Percentiles rank a stretch among this genome's conserved stretches.
Conservation (phyloP, 2,888 invertebrate species). For the Thecophora atra region DNA sequence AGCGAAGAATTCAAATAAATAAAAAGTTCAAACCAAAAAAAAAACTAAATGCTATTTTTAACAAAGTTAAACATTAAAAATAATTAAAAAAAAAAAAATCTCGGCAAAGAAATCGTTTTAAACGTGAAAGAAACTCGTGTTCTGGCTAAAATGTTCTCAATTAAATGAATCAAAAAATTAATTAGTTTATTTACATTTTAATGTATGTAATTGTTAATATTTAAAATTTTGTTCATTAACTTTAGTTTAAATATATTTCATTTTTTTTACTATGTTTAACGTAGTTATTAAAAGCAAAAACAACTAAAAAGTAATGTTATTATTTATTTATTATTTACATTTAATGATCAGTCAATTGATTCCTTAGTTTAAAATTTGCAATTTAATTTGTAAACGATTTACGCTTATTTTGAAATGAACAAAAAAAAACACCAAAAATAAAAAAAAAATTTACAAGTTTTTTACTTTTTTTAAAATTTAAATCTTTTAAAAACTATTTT, state of each 20-base stretch:
- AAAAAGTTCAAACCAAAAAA: neutral
- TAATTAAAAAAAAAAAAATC: neutral
- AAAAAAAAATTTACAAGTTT: neutral
- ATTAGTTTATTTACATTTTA: constrained; percentile 8
- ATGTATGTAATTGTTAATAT: neutral
- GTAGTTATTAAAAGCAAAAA: no score
- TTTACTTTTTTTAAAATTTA: neutral
- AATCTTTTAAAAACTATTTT: constrained; percentile 7
- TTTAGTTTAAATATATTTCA: neutral
- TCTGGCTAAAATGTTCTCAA: no score
- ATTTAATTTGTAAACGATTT: constrained; percentile 38
- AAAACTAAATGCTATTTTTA: neutral
- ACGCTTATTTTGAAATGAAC: constrained; percentile 42
- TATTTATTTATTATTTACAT: no score
- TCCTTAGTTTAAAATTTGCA: constrained; percentile 38
- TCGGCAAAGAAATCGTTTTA: neutral
- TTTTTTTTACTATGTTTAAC: neutral
- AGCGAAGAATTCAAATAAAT: neutral
- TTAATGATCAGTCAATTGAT: neutral
- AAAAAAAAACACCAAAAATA: constrained; percentile 44
- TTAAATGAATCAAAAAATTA: neutral
- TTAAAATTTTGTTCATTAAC: neutral
- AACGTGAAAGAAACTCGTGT: constrained; percentile 15
- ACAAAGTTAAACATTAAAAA: neutral
- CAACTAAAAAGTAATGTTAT: no score